Conservation (phyloP, 2,888 invertebrate species). For the Melinaea menophilus region DNA sequence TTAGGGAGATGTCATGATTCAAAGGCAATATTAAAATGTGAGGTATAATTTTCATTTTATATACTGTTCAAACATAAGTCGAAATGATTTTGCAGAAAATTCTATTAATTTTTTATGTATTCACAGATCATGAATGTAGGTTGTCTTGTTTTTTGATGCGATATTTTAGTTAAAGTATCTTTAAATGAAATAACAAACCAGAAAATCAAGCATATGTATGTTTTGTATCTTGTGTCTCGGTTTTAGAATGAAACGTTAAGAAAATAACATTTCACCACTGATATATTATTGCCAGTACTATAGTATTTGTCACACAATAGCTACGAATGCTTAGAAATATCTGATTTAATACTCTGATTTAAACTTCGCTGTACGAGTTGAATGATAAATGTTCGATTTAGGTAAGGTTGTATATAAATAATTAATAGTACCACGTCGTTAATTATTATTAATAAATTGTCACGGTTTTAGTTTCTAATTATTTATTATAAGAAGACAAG, state of each 20-base stretch:
- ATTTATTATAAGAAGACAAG: no score
- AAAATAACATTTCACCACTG: slow-evolving; percentile 22
- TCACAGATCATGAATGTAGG: neutral
- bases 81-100: slow-evolving; percentile 16
- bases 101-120: neutral
- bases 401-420: neutral
- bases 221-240: slow-evolving; percentile 16
- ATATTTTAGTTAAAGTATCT: neutral
- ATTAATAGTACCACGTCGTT: no score
- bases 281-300: slow-evolving; percentile 17
- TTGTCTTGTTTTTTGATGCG: neutral
- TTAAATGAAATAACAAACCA: slow-evolving; percentile 17
- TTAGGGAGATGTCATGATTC: slow-evolving; percentile 22
- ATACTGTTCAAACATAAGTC: slow-evolving; percentile 28
- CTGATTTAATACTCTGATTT: slow-evolving; percentile 9
- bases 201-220: slow-evolving; percentile 16
- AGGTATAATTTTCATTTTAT: slow-evolving; percentile 34
- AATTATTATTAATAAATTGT: no score
- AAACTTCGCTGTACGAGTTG: neutral
- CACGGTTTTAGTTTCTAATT: no score
- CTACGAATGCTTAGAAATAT: slow-evolving; percentile 9
- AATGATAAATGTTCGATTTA: neutral
- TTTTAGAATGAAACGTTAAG: slow-evolving; percentile 8
- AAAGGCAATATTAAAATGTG: slow-evolving; percentile 33
- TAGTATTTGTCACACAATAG: slow-evolving; percentile 16